Evolutionary conservation across 2,797 vertebrate species (phyloP).

Genomic region (Lateolabrax maculatus): DNA sequence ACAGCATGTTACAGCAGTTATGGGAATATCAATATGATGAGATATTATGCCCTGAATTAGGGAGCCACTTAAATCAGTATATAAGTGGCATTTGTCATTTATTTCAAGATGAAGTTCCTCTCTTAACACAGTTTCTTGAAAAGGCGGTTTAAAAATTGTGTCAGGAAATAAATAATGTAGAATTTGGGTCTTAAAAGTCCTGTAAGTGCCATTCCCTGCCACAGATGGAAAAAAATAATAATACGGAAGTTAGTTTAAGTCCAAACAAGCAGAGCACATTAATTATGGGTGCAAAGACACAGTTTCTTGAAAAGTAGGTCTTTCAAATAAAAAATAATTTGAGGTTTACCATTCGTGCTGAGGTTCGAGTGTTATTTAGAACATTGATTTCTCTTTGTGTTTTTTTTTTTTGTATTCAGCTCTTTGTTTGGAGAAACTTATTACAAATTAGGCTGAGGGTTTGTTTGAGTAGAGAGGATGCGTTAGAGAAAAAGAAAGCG

Average conservation of each 20-base stretch:
- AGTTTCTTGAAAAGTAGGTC: constrained; percentile 62
- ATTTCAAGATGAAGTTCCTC: not conserved
- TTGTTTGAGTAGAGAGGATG: constrained; percentile 2
- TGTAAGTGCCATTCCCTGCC: constrained; percentile 4
- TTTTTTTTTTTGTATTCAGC: not conserved
- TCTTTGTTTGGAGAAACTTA: constrained; percentile 46
- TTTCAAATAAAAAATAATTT: constrained; percentile 35
- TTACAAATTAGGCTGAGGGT: constrained; percentile 41
- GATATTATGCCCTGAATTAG: not conserved
- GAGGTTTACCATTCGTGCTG: constrained; percentile 20
- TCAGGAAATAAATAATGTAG: constrained; percentile 42
- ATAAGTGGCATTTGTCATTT: constrained; percentile 13
- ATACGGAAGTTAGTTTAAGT: constrained; percentile 33
- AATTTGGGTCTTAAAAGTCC: constrained; percentile 10
- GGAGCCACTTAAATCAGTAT: constrained; percentile 10
- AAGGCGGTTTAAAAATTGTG: not conserved
- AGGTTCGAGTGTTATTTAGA: constrained; percentile 26
- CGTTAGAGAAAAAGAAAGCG: not conserved
- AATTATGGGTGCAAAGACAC: constrained; percentile 54
- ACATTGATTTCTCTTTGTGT: not conserved
- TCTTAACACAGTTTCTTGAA: not conserved
- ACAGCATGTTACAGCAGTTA: not conserved
- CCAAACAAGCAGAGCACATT: constrained; percentile 55
- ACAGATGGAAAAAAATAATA: not conserved
- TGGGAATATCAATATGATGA: constrained; percentile 23